Base-by-base conservation (phyloP, 2,888 invertebrate species). In the Morpho achilles region DNA sequence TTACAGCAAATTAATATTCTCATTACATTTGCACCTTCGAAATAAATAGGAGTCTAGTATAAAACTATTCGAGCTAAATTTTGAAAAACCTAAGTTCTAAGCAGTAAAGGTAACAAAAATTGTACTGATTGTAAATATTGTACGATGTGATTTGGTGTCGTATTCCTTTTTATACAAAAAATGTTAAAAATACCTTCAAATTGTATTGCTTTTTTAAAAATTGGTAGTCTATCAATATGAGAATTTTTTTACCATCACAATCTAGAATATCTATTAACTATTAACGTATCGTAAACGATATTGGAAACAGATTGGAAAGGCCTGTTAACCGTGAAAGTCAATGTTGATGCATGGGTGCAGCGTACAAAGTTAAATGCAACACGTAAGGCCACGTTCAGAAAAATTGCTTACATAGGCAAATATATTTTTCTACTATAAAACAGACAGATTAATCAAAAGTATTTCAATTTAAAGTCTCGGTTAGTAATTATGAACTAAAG, bases 281-380 rank as follows among this genome's bases (percentile, higher is more conserved):
- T 49, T 46, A 53, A 9, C 50, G 54, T 59, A 65, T 50, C 55
- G 58, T 53, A 40, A 52, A 61, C 56, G 61, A 52, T 59, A 69
- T 32, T 32, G 32, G 32, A 32, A 32, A 5, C 32, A 32, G 32
- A 32, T 68, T 66, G 68, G 67, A 74, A 69, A 70, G 71, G 72
- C 67, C 16, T 62, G 60, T 63, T 74, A 70, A 73, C 69, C 74
- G 87, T 78, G 87, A 89, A 89, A 89, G 88, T 84, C 85, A 80
- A 82, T 84, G 85, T 86, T 85, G 82, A 70, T 72, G 72, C 71
- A 73, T 74, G 71, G 76, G 76, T 76, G 78, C 77, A 76, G 65
- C 72, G 71, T 66, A 64, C 61, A 71, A 73, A 56, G 9, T 47
- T 53, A 47, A 53, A 47, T 53, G 53, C 47, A 53, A 41, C 46